Conservation (phyloP, 2,888 invertebrate genomes). For the Torymus auratus region DNA sequence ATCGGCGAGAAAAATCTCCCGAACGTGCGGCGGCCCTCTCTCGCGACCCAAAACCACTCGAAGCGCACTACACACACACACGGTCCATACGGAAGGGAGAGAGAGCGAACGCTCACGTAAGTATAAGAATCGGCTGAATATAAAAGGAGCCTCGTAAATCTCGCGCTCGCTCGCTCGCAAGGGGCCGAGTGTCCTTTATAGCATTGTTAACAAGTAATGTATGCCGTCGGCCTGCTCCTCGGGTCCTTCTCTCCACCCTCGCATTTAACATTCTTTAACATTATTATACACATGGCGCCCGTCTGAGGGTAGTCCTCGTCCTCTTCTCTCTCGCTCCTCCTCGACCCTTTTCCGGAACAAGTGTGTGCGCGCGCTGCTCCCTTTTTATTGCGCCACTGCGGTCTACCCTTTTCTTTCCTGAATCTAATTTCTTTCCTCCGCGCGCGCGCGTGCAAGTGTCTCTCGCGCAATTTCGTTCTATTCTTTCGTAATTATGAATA, state of each 20-base stretch:
- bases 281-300: constrained; percentile 76
- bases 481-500: constrained; percentile 59
- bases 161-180: constrained; percentile 6
- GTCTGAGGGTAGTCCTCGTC: constrained; percentile 62
- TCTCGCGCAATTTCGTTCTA: constrained; percentile 52
- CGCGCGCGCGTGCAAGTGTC: constrained; percentile 46
- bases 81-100: background rate
- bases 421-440: background rate
- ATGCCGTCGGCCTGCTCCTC: constrained; percentile 66
- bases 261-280: constrained; percentile 76
- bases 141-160: constrained; percentile 60
- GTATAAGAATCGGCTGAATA: constrained; percentile 56
- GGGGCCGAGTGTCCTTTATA: constrained; percentile 75
- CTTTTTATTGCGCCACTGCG: constrained; percentile 43
- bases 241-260: constrained; percentile 64
- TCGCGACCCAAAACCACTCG: background rate
- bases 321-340: background rate
- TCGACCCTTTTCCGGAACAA: constrained; percentile 43
- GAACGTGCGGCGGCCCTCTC: background rate
- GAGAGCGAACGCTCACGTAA: constrained; percentile 47
- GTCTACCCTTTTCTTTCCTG: constrained; percentile 45
- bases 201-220: constrained; percentile 77
- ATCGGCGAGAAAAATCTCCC: background rate
- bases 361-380: constrained; percentile 7
- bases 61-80: constrained; percentile 2